phyloP scores from a whole-genome alignment of 2,888 invertebrate genomes.

The Horisme vitalbata region DNA sequence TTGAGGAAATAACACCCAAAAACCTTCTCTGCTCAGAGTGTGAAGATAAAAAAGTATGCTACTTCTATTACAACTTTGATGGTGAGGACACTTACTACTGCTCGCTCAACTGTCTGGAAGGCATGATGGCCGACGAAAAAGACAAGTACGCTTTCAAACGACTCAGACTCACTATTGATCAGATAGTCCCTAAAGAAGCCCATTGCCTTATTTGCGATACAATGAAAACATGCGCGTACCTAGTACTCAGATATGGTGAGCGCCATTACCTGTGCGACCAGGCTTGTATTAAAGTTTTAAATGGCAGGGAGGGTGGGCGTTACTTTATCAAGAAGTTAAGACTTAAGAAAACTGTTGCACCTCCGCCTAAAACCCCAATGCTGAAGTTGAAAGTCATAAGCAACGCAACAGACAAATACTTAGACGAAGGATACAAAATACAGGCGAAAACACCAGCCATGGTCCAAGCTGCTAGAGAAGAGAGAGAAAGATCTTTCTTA shows the following conservation, averaged over 20 bases:
- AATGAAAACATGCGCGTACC: conserved; percentile 70
- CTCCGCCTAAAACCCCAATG: conserved; percentile 52
- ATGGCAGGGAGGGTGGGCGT: conserved; percentile 61
- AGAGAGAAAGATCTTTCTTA: conserved; percentile 81
- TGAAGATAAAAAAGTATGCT: conserved; percentile 68
- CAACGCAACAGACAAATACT: conserved; percentile 78
- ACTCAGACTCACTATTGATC: conserved; percentile 75
- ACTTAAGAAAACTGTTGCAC: conserved; percentile 14
- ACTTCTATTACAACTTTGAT: conserved; percentile 72
- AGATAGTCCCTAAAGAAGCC: conserved; percentile 45
- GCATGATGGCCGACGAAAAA: conserved; percentile 77
- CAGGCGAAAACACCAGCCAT: conserved; percentile 83
- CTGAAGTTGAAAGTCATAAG: conserved; percentile 77
- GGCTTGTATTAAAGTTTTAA: conserved; percentile 80
- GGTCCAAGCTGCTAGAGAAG: conserved; percentile 81
- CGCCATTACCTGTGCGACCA: conserved; percentile 80
- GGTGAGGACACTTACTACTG: conserved; percentile 77
- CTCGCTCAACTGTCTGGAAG: conserved; percentile 79
- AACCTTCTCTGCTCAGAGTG: conserved; percentile 65
- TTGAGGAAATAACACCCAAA: conserved; percentile 65
- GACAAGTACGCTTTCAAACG: conserved; percentile 81
- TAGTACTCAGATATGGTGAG: conserved; percentile 77
- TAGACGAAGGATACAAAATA: conserved; percentile 80
- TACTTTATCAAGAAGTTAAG: conserved; percentile 60
- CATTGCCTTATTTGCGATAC: conserved; percentile 78